Percentiles rank a stretch among this genome's conserved stretches.
These are phyloP conservation scores for Pachycephala philippinensis DNA, from an alignment of 2,113 vertebrate genomes.

Conservation along the genomic window DNA sequence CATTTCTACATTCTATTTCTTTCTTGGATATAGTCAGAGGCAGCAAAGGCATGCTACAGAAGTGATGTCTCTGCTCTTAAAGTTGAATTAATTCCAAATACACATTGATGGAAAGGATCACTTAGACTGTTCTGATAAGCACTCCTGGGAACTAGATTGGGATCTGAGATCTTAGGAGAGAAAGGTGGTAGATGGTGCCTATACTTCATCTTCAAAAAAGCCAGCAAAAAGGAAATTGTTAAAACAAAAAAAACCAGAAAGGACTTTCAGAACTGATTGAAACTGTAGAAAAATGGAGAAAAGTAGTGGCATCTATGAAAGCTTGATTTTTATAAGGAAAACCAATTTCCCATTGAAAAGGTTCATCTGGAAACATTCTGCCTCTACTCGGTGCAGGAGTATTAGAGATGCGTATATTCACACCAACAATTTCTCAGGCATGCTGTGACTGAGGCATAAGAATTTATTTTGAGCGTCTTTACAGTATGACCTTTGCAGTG, in stretches of 20 bases:
- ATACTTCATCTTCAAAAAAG: not conserved
- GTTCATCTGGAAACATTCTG: not conserved
- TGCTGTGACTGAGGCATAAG: not conserved
- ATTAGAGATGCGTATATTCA: accelerated
- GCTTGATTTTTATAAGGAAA: not conserved
- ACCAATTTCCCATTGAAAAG: not conserved
- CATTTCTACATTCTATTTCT: not conserved
- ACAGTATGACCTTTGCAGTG: not conserved
- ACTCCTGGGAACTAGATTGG: not conserved
- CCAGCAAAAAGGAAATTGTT: not conserved
- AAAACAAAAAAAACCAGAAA: not conserved
- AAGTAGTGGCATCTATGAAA: not conserved
- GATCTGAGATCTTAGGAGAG: not conserved
- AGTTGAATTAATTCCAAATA: not conserved
- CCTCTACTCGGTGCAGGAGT: not conserved
- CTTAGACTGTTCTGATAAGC: not conserved
- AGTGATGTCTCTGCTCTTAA: not conserved
- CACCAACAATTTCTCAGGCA: accelerated
- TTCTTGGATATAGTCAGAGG: not conserved
- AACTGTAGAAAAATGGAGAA: not conserved
- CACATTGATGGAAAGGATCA: not conserved
- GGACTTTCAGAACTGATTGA: not conserved
- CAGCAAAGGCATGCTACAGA: not conserved
- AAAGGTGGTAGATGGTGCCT: not conserved
- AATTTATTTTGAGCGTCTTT: not conserved